These are phyloP conservation scores for Eupithecia dodoneata DNA, from an alignment of 2,888 invertebrate species.

Conservation along the genomic window DNA sequence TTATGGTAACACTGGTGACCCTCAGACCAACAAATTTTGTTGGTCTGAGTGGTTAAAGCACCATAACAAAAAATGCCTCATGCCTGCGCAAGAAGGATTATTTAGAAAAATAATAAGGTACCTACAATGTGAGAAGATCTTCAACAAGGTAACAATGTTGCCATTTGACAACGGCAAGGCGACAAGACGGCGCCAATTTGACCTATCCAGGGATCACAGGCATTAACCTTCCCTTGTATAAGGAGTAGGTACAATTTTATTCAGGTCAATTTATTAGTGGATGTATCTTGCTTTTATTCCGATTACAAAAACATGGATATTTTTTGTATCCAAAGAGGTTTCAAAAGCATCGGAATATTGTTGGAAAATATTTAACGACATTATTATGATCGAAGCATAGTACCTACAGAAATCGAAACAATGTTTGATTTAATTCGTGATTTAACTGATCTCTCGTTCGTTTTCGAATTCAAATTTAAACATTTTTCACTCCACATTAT, in stretches of 20 bases:
- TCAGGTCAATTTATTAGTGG: conserved; percentile 13
- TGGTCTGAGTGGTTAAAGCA: too few species aligned
- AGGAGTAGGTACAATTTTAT: conserved; percentile 17
- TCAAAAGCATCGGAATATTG: too few species aligned
- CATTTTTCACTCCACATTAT: too few species aligned
- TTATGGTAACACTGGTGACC: not conserved
- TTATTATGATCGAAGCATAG: too few species aligned
- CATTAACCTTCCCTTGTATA: conserved; percentile 32
- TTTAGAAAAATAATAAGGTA: not conserved
- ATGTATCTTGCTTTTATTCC: not conserved
- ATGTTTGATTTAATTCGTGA: too few species aligned
- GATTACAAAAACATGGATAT: too few species aligned
- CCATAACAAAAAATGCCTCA: not conserved
- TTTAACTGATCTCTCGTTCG: too few species aligned
- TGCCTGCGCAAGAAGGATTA: not conserved
- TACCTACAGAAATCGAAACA: too few species aligned
- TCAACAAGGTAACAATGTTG: conserved; percentile 8
- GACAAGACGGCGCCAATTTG: conserved; percentile 23
- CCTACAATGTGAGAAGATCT: not conserved
- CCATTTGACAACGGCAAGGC: conserved; percentile 8
- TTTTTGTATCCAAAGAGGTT: too few species aligned
- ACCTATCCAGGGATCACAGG: conserved; percentile 29
- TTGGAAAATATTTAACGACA: too few species aligned
- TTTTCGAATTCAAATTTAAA: too few species aligned
- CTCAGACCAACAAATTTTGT: too few species aligned